Conservation (phyloP, 2,888 invertebrate species). For the Leptinotarsa haldemani region DNA sequence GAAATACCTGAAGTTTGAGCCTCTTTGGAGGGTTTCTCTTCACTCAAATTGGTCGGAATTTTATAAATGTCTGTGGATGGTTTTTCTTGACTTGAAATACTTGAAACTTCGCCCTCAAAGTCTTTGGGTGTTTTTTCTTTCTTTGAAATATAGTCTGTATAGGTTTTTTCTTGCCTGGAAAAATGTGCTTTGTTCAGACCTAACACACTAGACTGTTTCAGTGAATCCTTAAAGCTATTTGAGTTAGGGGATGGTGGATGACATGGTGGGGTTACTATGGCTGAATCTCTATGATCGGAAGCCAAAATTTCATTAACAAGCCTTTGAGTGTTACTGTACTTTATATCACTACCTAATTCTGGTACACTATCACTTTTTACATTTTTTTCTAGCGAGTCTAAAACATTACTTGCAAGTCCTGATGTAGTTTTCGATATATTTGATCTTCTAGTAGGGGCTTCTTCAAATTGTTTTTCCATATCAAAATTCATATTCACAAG, state of each 20-base stretch:
- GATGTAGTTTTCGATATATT: not conserved
- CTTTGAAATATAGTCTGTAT: not conserved
- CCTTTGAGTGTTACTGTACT: not conserved
- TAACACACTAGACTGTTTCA: conserved; percentile 30
- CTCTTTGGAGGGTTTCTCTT: too few relatives aligned
- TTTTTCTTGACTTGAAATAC: too few relatives aligned
- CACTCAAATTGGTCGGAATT: not conserved
- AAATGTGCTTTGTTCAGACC: conserved; percentile 32
- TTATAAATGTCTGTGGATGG: too few relatives aligned
- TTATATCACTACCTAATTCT: not conserved
- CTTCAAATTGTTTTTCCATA: conserved; percentile 36
- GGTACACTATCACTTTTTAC: not conserved
- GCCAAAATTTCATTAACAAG: not conserved
- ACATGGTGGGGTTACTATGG: not conserved
- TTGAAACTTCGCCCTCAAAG: too few relatives aligned
- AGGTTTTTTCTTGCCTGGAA: conserved; percentile 30
- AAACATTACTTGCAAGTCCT: not conserved
- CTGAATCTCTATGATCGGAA: not conserved
- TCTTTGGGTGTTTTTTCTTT: too few relatives aligned
- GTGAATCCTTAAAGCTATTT: conserved; percentile 25
- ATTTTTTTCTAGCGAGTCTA: not conserved
- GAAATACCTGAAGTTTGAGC: not conserved
- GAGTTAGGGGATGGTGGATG: conserved; percentile 3
- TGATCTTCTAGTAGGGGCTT: conserved; percentile 24
- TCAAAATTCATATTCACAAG: conserved; percentile 40